Conservation (phyloP, 1,140 invertebrate species). For the Cepaea nemoralis region DNA sequence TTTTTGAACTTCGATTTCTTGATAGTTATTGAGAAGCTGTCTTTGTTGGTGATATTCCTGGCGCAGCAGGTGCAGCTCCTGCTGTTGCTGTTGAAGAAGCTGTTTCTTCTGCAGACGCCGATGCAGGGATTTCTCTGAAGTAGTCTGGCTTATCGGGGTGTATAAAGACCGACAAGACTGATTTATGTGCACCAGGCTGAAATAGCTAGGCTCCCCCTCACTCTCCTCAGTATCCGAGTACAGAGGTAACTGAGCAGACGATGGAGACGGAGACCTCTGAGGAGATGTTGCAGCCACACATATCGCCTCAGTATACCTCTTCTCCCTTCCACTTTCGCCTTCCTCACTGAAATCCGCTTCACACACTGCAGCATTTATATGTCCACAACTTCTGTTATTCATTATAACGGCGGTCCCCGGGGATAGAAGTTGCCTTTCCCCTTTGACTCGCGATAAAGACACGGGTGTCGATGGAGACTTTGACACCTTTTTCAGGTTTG, state of each 20-base stretch:
- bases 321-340: neutral
- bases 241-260: neutral
- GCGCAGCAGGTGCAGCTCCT: constrained; percentile 16
- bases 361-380: neutral
- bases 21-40: neutral
- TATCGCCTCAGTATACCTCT: neutral
- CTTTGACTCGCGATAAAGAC: neutral
- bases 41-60: constrained; percentile 15
- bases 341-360: neutral
- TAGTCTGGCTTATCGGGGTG: neutral
- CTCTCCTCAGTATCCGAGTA: constrained; percentile 34
- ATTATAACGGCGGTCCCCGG: neutral
- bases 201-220: constrained; percentile 26
- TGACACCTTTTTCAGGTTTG: neutral
- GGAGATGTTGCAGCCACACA: constrained; percentile 5
- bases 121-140: constrained; percentile 21
- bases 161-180: constrained; percentile 21
- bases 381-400: neutral
- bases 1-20: neutral
- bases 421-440: neutral
- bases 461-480: neutral
- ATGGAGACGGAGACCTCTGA: neutral
- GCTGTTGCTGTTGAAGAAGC: constrained; percentile 28
- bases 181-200: neutral
- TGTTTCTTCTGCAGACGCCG: constrained; percentile 32